Evolutionary conservation across 2,113 vertebrate genomes (phyloP).

Genomic region (Thamnophis sirtalis): DNA sequence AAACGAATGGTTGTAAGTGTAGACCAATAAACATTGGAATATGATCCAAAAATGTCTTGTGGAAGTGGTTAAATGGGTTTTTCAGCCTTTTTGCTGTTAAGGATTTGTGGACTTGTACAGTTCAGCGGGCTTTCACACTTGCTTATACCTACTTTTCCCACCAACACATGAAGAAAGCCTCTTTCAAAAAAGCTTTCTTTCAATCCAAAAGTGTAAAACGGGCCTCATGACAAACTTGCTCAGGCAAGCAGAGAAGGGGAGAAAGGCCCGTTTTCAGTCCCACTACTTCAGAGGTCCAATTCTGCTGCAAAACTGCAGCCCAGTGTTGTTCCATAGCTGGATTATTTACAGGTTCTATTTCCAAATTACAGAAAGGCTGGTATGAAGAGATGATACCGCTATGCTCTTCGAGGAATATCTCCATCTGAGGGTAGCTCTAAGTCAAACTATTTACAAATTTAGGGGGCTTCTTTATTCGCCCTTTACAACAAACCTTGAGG

Average conservation of each 20-base stretch:
- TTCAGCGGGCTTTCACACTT: background rate
- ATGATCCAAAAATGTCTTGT: background rate
- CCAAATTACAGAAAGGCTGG: background rate
- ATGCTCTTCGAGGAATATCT: background rate
- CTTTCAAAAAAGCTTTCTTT: conserved; percentile 54
- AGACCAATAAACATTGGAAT: background rate
- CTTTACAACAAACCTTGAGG: background rate
- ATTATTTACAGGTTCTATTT: background rate
- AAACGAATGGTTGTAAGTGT: background rate
- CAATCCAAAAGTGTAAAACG: conserved; percentile 45
- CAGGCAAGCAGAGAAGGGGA: too few relatives aligned
- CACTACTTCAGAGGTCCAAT: background rate
- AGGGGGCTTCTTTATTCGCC: background rate
- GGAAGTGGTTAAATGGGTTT: background rate
- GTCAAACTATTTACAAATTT: background rate
- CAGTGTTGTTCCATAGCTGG: background rate
- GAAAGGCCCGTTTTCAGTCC: too few relatives aligned
- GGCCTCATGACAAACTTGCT: background rate
- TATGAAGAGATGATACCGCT: background rate
- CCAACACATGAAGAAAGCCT: background rate
- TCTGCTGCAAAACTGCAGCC: background rate
- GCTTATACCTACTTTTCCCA: background rate
- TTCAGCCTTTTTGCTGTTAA: background rate
- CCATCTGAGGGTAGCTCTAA: background rate
- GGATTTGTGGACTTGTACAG: background rate